Conservation (phyloP, 2,797 vertebrate genomes). For the Sebastes vulpes region DNA sequence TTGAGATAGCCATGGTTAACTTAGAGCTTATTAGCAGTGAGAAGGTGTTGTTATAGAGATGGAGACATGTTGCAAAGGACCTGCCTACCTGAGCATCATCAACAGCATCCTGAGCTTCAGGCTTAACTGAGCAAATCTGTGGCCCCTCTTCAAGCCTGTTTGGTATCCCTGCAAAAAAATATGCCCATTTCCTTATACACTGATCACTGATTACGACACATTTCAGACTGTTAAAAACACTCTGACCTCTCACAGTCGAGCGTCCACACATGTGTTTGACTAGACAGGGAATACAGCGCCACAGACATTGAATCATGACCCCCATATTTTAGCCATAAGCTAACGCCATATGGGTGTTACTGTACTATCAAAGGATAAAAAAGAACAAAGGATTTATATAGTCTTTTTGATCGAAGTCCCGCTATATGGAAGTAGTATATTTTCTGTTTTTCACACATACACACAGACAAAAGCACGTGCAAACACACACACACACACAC, state of each 20-base stretch:
- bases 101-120: slow-evolving; percentile 72
- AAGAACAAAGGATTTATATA: slow-evolving; percentile 70
- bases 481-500: not conserved
- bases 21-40: slow-evolving; percentile 91
- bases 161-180: slow-evolving; percentile 29
- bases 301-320: slow-evolving; percentile 53
- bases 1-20: slow-evolving; percentile 77
- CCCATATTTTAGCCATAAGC: slow-evolving; percentile 66
- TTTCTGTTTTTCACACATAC: slow-evolving; percentile 44
- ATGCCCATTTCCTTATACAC: not conserved
- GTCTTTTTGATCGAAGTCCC: slow-evolving; percentile 70
- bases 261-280: slow-evolving; percentile 53
- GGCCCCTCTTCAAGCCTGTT: not conserved
- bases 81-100: slow-evolving; percentile 85
- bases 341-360: slow-evolving; percentile 62
- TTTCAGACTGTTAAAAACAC: slow-evolving; percentile 18
- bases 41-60: slow-evolving; percentile 82
- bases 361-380: slow-evolving; percentile 73
- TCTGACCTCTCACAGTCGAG: slow-evolving; percentile 24
- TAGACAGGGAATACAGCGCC: slow-evolving; percentile 20
- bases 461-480: not conserved
- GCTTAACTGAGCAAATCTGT: slow-evolving; percentile 35
- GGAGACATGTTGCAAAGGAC: slow-evolving; percentile 82
- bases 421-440: slow-evolving; percentile 67
- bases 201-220: slow-evolving; percentile 8